Evolutionary conservation across 2,888 invertebrate species (phyloP), one percentile per base, ranked within the genome.

Genomic region (Toxonevra muliebris): DNA sequence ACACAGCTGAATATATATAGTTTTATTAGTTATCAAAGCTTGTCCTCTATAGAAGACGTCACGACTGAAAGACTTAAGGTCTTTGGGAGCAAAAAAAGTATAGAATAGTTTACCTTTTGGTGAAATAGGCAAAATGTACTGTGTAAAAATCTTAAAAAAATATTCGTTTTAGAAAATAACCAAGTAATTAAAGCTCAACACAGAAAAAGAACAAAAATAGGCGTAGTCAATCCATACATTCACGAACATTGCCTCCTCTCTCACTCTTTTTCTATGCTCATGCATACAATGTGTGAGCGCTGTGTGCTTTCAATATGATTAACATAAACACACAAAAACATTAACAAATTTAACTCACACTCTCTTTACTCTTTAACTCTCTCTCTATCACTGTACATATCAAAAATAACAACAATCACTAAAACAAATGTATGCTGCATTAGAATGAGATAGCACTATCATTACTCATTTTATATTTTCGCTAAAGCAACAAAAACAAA

Each of bases 281-380:
- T 2, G n/a, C 15, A n/a, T 61, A 66, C 48, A 69, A 58, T 59
- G 72, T 68, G 68, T 69, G 74, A 69, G 69, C 67, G 70, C 77
- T 48, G 66, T 65, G 17, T 55, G 50, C 62, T 13, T 20, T 19
- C 58, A 60, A 52, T 70, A 71, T 82, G 80, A 81, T 81, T 81
- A 81, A 82, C 80, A 81, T 81, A 82, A 81, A 82, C 78, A 82
- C 83, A 81, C 80, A 82, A 80, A 80, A 77, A 80, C 78, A 79
- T 81, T 80, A 80, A 61, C 57, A 65, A 63, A 53, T 62, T 52
- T 13, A 20, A 42, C 52, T 50, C 40, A 40, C 12, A 40, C 58
- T 41, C 12, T 10, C 10, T 20, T 10, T 15, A 15, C 12, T 13
- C 53, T 13, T 41, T 17, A 30, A 13, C 30, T 20, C 19, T 9